Percentiles rank a stretch among this genome's conserved stretches.
Evolutionary conservation across 2,113 vertebrate species (phyloP).

Genomic region (Aphelocoma coerulescens): DNA sequence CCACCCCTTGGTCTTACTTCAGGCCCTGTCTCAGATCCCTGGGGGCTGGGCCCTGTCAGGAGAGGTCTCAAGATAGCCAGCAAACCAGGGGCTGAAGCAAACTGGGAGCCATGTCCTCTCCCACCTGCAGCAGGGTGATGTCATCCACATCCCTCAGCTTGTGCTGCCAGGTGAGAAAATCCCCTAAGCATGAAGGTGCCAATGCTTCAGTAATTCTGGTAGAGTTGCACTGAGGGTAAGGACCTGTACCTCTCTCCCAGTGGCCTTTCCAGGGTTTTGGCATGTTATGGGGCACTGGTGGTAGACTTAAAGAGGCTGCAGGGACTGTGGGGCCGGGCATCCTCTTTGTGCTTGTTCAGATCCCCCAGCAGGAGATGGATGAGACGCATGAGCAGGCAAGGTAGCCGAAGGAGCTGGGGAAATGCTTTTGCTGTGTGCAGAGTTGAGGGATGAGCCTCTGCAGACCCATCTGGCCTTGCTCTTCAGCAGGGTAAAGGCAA

Average conservation of each 20-base stretch:
- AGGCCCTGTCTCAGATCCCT: rapidly evolving
- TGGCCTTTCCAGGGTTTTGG: rapidly evolving
- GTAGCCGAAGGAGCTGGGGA: background rate
- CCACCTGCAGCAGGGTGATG: background rate
- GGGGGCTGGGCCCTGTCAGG: background rate
- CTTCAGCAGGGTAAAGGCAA: background rate
- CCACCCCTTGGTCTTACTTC: rapidly evolving
- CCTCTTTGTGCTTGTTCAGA: background rate
- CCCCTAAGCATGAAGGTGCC: background rate
- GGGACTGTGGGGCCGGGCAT: background rate
- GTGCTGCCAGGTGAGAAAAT: rapidly evolving
- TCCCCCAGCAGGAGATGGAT: background rate
- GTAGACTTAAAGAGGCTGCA: background rate
- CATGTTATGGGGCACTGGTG: too few species aligned
- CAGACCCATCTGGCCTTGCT: background rate
- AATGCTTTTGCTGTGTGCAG: background rate
- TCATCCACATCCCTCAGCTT: background rate
- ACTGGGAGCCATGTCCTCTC: background rate
- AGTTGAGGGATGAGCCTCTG: background rate
- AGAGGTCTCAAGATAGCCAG: background rate
- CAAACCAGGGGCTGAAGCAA: background rate
- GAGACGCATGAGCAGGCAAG: background rate
- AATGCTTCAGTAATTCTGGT: background rate
- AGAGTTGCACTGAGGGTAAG: rapidly evolving
- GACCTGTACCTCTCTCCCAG: background rate